Evolutionary conservation across 2,113 vertebrate genomes (phyloP).

Genomic region (Sigmodon hispidus): DNA sequence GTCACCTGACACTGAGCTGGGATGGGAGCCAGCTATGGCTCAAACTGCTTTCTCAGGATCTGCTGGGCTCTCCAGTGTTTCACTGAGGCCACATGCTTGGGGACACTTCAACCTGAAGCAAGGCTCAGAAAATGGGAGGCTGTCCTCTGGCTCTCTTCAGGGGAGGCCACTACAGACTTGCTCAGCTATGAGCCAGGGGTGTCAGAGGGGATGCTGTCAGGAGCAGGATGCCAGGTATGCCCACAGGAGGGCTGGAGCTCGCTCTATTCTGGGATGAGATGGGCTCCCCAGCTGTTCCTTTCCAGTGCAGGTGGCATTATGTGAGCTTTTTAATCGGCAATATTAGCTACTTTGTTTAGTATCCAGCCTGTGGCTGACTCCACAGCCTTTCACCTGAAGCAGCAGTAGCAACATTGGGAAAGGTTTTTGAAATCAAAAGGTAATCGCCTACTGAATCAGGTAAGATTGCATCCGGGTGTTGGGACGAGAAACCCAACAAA

Average conservation of each 20-base stretch:
- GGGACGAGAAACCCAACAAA: not conserved
- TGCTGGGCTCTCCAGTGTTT: not conserved
- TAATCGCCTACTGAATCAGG: constrained; percentile 53
- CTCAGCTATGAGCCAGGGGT: rapidly evolving
- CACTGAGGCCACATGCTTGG: rapidly evolving
- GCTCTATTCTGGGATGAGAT: not conserved
- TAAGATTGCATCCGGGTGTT: constrained; percentile 49
- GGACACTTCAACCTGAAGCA: not conserved
- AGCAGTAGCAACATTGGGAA: not conserved
- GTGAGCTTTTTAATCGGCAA: not conserved
- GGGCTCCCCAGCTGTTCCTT: not conserved
- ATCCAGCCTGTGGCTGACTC: not conserved
- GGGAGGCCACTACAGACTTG: rapidly evolving
- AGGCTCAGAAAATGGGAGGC: not conserved
- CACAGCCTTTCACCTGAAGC: constrained; percentile 3
- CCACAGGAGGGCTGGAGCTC: not conserved
- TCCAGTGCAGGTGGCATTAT: not conserved
- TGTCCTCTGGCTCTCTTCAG: rapidly evolving
- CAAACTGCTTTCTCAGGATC: not conserved
- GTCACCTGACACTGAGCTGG: not conserved
- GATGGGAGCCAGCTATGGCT: rapidly evolving
- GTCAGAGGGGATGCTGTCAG: not conserved
- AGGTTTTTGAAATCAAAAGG: constrained; percentile 53
- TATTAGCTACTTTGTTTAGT: constrained; percentile 23
- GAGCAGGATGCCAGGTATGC: rapidly evolving